A percentile compares a stretch with the other conserved stretches of the same genome.
Conservation (phyloP, 2,888 invertebrate genomes). For the Apantesis nais region DNA sequence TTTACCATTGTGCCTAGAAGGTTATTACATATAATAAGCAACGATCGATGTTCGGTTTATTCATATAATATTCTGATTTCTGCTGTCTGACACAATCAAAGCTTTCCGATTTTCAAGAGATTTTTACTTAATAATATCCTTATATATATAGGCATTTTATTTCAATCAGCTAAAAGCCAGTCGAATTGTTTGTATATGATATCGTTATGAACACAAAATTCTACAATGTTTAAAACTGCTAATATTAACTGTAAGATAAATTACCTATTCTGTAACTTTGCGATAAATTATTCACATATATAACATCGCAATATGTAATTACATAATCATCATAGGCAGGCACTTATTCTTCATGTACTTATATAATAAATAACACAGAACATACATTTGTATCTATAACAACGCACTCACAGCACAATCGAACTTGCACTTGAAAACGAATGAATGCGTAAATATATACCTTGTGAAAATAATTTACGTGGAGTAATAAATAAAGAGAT, state of each 20-base stretch:
- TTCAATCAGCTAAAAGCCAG: background rate
- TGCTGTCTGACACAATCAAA: no score
- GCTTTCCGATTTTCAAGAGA: no score
- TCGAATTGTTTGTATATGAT: background rate
- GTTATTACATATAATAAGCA: background rate
- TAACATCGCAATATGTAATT: background rate
- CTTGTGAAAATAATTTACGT: slow-evolving; percentile 44
- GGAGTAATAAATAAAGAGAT: slow-evolving; percentile 50
- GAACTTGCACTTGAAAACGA: slow-evolving; percentile 40
- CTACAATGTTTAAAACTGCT: no score
- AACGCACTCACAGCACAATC: slow-evolving; percentile 9
- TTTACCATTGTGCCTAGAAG: background rate
- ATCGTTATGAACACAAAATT: no score
- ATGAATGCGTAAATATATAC: slow-evolving; percentile 39
- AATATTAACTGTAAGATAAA: no score
- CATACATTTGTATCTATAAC: background rate
- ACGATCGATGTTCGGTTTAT: background rate
- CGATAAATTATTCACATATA: no score
- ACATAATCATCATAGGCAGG: background rate
- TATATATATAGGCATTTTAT: no score
- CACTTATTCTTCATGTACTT: background rate
- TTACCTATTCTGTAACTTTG: no score
- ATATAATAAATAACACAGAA: background rate
- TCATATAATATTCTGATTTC: background rate
- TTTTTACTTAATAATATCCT: no score